Evolutionary conservation across 37 sponge, comb jelly and placozoan species (phyloP).

Genomic region (Beroe ovata): DNA sequence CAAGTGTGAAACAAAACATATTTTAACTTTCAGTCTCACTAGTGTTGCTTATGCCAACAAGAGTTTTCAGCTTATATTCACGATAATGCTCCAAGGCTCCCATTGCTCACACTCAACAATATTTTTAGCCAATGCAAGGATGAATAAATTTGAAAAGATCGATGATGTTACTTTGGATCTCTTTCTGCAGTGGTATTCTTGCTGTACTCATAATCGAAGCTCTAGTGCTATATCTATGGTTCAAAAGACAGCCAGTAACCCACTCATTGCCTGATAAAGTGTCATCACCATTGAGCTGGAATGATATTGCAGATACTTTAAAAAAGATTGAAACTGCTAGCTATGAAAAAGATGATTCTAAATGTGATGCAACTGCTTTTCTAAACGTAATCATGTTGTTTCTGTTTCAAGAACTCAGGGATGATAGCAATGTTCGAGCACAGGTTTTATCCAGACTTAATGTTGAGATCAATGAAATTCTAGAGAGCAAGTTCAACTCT

Average conservation of each 20-base stretch:
- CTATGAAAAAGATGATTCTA: neutral
- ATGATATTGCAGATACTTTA: neutral
- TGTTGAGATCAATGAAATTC: conserved; percentile 6
- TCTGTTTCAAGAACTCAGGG: conserved; percentile 57
- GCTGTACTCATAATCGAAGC: neutral
- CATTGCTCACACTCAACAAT: no score
- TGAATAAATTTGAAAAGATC: no score
- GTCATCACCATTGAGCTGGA: neutral
- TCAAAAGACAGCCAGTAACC: neutral
- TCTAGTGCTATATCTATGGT: neutral
- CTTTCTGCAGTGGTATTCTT: neutral
- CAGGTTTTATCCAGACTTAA: conserved; percentile 5
- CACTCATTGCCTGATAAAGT: neutral
- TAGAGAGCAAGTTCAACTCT: conserved; percentile 20
- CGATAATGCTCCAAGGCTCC: no score
- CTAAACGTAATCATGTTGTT: conserved; percentile 17
- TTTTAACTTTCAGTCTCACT: no score
- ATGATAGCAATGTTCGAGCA: conserved; percentile 12
- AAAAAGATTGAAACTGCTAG: neutral
- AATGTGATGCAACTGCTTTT: neutral
- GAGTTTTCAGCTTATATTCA: no score
- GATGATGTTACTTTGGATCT: neutral
- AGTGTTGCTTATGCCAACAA: no score
- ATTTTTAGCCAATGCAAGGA: no score
- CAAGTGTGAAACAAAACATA: no score